Evolutionary conservation across 2,113 vertebrate genomes (phyloP).

Genomic region (Hystrix cristata): DNA sequence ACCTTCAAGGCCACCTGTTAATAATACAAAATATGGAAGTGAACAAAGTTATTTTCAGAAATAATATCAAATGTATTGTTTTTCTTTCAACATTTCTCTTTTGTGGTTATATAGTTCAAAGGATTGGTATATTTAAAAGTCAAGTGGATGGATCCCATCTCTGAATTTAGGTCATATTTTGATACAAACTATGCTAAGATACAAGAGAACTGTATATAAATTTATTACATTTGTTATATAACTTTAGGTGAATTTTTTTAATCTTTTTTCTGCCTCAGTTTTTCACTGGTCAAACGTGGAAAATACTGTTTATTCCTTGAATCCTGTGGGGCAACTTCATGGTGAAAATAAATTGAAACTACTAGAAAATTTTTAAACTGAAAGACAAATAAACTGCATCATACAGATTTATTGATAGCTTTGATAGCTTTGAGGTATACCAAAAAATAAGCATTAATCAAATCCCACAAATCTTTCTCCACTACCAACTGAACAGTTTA

Average conservation of each 20-base stretch:
- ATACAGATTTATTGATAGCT: not conserved
- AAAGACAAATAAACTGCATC: not conserved
- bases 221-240: not conserved
- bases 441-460: not conserved
- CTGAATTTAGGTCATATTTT: not conserved
- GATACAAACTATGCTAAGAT: not conserved
- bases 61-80: not conserved
- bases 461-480: not conserved
- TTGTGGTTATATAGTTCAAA: not conserved
- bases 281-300: not conserved
- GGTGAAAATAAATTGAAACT: not conserved
- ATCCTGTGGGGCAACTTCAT: not conserved
- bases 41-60: not conserved
- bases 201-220: not conserved
- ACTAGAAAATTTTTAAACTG: not conserved
- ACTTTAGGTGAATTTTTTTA: not conserved
- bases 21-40: not conserved
- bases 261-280: not conserved
- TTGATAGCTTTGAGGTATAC: not conserved
- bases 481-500: not conserved
- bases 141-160: not conserved
- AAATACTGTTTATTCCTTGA: not conserved
- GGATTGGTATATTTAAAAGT: not conserved
- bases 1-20: not conserved
- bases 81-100: not conserved